Conservation (phyloP, 53 echinoderm and acorn worm species). For the Mesocentrotus franciscanus region DNA sequence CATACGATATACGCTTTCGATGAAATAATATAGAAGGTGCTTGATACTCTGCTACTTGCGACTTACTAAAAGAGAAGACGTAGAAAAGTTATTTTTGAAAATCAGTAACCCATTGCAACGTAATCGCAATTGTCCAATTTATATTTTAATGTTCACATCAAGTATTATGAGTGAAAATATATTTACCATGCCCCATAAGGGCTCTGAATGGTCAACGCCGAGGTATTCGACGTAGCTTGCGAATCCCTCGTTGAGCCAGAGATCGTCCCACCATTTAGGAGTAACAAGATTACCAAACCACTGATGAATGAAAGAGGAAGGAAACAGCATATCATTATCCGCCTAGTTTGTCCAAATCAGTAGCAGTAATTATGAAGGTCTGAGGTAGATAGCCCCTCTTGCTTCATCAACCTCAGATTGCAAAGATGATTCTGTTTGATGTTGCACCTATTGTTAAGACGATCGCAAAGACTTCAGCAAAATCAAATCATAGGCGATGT, state of each 20-base stretch:
- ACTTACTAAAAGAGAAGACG: too few relatives aligned
- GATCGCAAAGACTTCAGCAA: too few relatives aligned
- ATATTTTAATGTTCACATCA: not conserved
- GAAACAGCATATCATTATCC: not conserved
- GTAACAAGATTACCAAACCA: conserved; percentile 99
- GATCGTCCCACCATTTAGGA: conserved; percentile 96
- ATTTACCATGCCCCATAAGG: conserved; percentile 86
- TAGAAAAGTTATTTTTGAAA: not conserved
- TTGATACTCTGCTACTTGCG: too few relatives aligned
- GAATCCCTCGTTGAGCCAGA: conserved; percentile 95
- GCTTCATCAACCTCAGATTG: not conserved
- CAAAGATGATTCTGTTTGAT: not conserved
- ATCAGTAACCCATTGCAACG: not conserved
- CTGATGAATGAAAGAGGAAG: conserved; percentile 45
- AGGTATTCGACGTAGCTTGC: conserved; percentile 90
- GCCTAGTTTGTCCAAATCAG: not conserved
- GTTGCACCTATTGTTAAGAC: not conserved
- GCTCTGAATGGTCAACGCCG: conserved; percentile 75
- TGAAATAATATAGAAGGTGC: too few relatives aligned
- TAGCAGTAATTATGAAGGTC: not conserved
- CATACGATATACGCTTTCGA: too few relatives aligned
- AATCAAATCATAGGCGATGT: too few relatives aligned
- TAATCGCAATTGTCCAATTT: not conserved
- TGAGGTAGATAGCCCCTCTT: not conserved
- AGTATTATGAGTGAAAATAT: not conserved